Evolutionary conservation across 2,113 vertebrate genomes (phyloP), one percentile per base, ranked within the genome.

Genomic region (Callospermophilus lateralis): DNA sequence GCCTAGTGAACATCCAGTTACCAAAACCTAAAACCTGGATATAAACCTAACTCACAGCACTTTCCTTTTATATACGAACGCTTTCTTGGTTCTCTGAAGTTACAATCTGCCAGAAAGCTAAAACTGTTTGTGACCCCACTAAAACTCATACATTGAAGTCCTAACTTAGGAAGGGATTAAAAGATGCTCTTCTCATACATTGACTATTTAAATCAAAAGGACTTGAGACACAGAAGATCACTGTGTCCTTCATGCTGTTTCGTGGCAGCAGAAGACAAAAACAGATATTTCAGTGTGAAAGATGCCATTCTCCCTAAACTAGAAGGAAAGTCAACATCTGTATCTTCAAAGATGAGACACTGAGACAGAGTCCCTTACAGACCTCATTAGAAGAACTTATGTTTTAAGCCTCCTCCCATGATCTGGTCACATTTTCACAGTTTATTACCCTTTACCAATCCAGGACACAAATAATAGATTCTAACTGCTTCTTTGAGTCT

Each of bases 1-100:
- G 63, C 63, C 51, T 39, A 4, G 73, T 16, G 17, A 77, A 78
- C 10, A 78, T 19, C 3, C 37, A 74, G 8, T 61, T 42, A 30
- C 30, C n/a, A 20, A 28, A 84, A 68, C n/a, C 10, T 42, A 86
- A 93, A 89, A 63, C 61, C 42, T 67, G 30, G 9, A 63, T 51
- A 17, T 55, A 81, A 92, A 55, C 48, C 76, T 11, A 74, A 79
- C 22, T 65, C 63, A 63, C 0, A 28, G 26, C 0, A 4, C 24
- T 93, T 65, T 48, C 42, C 19, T 32, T 93, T 26, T 48, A n/a
- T 1, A 34, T 3, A 19, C 0, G 30, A 19, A 0, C 0, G 53
- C 53, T 73, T 84, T 76, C 11, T 74, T 20, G n/a, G 24, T 37
- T 81, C 84, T 84, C 32, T 28, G 81, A 88, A 58, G 67, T 68